Percentiles rank a stretch among this genome's conserved stretches.
These are phyloP conservation scores for Reticulitermes lucifugus DNA, from an alignment of 2,888 invertebrate genomes.

Conservation along the genomic window DNA sequence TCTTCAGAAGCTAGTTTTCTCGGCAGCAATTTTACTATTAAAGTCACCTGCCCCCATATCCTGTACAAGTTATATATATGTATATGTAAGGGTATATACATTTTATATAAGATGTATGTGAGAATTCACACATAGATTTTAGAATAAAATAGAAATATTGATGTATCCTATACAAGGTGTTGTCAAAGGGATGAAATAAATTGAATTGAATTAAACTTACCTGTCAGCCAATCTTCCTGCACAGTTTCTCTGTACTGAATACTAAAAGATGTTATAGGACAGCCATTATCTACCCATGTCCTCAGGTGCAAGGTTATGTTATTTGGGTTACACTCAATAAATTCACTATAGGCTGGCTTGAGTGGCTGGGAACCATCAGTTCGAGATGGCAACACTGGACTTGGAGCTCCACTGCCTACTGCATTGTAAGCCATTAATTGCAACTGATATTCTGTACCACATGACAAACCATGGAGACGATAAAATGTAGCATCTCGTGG, in stretches of 20 bases:
- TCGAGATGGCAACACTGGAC: conserved; percentile 57
- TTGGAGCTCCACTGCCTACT: conserved; percentile 59
- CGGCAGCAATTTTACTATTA: too few species aligned
- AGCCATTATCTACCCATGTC: conserved; percentile 59
- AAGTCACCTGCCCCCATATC: too few species aligned
- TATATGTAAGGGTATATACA: too few species aligned
- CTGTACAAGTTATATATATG: too few species aligned
- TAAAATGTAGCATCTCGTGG: conserved; percentile 56
- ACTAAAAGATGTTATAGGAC: conserved; percentile 59
- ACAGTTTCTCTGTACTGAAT: conserved; percentile 59
- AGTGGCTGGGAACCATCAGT: conserved; percentile 59
- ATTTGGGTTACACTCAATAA: conserved; percentile 59
- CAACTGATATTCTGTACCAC: conserved; percentile 58
- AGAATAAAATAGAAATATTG: too few species aligned
- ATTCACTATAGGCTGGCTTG: conserved; percentile 57
- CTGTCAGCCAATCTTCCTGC: conserved; percentile 59
- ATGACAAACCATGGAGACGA: conserved; percentile 57
- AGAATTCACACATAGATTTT: too few species aligned
- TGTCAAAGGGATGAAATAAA: too few species aligned
- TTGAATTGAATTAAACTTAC: too few species aligned
- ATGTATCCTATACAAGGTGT: too few species aligned
- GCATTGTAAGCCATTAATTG: conserved; percentile 58
- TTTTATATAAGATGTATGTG: too few species aligned
- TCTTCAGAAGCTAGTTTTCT: too few species aligned
- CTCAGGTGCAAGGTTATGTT: conserved; percentile 59